Evolutionary conservation across 2,113 vertebrate species (phyloP).

Genomic region (Gymnocephalus cernua): DNA sequence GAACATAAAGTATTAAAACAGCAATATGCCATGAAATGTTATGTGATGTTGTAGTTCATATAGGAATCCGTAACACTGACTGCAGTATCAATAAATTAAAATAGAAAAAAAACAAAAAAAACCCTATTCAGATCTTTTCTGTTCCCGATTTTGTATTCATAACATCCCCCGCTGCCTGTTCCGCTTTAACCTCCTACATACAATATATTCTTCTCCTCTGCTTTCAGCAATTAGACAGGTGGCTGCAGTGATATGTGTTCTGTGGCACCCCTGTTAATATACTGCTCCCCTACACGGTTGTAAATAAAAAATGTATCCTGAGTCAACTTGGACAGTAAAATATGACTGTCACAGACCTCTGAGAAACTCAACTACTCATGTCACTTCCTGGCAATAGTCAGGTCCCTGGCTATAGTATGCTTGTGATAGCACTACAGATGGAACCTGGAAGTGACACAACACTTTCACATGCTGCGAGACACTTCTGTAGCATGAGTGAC

Average conservation of each 20-base stretch:
- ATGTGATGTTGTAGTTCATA: constrained; percentile 54
- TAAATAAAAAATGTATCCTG: constrained; percentile 47
- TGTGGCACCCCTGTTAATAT: constrained; percentile 23
- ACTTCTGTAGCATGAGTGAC: constrained; percentile 43
- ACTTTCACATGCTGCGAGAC: constrained; percentile 63
- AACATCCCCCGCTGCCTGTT: background rate
- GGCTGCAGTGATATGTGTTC: constrained; percentile 42
- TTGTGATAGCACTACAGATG: constrained; percentile 53
- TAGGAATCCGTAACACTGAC: constrained; percentile 24
- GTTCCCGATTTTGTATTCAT: background rate
- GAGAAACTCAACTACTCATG: constrained; percentile 3
- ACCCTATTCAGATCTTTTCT: background rate
- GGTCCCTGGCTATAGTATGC: constrained; percentile 24
- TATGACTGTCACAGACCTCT: constrained; percentile 17
- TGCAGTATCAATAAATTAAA: constrained; percentile 30
- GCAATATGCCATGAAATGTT: constrained; percentile 65
- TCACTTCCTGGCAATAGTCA: constrained; percentile 30
- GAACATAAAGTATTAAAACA: constrained; percentile 49
- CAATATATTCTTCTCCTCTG: constrained; percentile 18
- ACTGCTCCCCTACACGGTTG: constrained; percentile 9
- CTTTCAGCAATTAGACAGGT: constrained; percentile 43
- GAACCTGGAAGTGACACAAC: constrained; percentile 68
- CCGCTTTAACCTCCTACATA: background rate
- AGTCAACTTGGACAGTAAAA: constrained; percentile 28
- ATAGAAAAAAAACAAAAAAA: background rate